A percentile compares a stretch with the other conserved stretches of the same genome.
These are phyloP conservation scores for Anticlea derivata DNA, from an alignment of 2,888 invertebrate species.

Conservation along the genomic window DNA sequence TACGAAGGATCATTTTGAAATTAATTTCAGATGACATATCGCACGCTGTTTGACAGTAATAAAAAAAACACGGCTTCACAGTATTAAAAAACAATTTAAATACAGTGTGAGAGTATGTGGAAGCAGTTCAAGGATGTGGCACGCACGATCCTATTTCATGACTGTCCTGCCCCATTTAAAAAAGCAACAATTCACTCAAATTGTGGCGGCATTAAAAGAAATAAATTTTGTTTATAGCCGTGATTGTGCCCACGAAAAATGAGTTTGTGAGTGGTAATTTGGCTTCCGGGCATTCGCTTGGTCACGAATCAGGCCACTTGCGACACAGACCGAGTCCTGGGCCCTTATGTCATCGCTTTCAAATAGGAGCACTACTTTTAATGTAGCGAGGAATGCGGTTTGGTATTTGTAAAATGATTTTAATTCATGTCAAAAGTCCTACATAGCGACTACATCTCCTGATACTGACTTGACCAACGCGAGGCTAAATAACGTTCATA, in stretches of 20 bases:
- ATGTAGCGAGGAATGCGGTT: conserved; percentile 30
- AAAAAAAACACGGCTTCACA: no score
- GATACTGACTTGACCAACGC: no score
- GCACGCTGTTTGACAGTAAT: no score
- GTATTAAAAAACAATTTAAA: no score
- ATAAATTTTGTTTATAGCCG: conserved; percentile 45
- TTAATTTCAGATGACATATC: no score
- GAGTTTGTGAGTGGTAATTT: conserved; percentile 61
- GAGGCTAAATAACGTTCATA: no score
- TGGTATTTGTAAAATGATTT: neutral
- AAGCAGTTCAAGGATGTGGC: no score
- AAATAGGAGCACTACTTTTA: conserved; percentile 45
- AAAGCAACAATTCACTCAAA: conserved; percentile 12
- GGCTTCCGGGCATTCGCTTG: conserved; percentile 74
- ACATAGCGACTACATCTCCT: no score
- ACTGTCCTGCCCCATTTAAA: conserved; percentile 9
- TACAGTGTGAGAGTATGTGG: no score
- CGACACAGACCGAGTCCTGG: conserved; percentile 53
- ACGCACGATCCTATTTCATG: conserved; percentile 5
- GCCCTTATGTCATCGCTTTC: conserved; percentile 58
- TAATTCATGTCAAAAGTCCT: no score
- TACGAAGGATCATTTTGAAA: no score
- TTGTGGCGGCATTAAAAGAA: conserved; percentile 18
- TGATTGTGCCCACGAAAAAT: conserved; percentile 66
- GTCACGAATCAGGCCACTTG: conserved; percentile 66